A percentile compares a stretch with the other conserved stretches of the same genome.
phyloP scores from a whole-genome alignment of 2,797 vertebrate genomes.

The Rhyacichthys aspro region DNA sequence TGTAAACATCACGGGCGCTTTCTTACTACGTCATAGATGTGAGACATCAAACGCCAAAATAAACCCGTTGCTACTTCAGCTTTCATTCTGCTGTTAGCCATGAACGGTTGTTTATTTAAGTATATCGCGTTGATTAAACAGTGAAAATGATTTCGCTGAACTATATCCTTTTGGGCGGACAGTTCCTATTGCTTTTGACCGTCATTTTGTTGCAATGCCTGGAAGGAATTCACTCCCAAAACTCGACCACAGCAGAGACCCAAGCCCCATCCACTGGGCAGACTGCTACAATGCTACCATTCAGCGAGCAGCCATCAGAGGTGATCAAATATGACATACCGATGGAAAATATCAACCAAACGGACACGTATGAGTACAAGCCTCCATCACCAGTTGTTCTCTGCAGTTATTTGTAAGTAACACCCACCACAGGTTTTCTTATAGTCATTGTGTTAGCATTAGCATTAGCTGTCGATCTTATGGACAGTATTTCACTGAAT shows the following conservation, averaged over 20 bases:
- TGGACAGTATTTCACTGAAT: too few species aligned
- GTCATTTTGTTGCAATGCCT: slow-evolving; percentile 86
- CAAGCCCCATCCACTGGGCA: slow-evolving; percentile 24
- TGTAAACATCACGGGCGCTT: not conserved
- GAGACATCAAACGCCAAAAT: not conserved
- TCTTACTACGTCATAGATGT: not conserved
- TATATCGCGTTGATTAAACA: not conserved
- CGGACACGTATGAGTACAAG: slow-evolving; percentile 72
- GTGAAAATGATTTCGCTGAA: slow-evolving; percentile 79
- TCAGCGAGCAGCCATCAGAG: slow-evolving; percentile 57
- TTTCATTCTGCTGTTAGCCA: not conserved
- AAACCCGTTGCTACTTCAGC: not conserved
- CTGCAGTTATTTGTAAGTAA: slow-evolving; percentile 86
- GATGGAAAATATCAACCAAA: slow-evolving; percentile 52
- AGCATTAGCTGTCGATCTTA: slow-evolving; percentile 12
- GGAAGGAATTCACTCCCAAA: slow-evolving; percentile 84
- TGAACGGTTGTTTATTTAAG: not conserved
- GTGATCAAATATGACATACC: slow-evolving; percentile 40
- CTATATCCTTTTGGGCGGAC: slow-evolving; percentile 87
- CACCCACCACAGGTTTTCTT: accelerated
- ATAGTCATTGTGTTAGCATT: not conserved
- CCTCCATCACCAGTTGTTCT: slow-evolving; percentile 85
- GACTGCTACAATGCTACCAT: slow-evolving; percentile 39
- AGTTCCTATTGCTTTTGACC: slow-evolving; percentile 84
- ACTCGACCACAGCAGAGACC: slow-evolving; percentile 69